Evolutionary conservation across 2,113 vertebrate genomes (phyloP).

Genomic region (Pollimyrus isidori): DNA sequence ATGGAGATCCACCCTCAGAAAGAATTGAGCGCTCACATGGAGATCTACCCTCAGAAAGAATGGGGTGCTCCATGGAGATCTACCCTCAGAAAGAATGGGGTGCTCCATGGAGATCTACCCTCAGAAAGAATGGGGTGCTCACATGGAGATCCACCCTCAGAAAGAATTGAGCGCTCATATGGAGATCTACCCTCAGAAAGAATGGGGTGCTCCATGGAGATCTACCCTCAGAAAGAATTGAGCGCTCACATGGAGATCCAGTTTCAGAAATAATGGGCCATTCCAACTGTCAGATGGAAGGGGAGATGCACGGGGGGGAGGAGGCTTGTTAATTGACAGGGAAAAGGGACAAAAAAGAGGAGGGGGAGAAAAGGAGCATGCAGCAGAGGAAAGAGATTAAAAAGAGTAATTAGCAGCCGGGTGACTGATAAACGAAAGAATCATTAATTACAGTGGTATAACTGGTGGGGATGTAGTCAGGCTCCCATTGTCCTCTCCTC

Average conservation of each 20-base stretch:
- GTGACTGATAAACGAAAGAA: conserved; percentile 67
- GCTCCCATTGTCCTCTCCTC: conserved; percentile 27
- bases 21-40: background rate
- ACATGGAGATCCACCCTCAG: background rate
- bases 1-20: background rate
- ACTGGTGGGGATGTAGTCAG: conserved; percentile 44
- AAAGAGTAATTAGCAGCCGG: conserved; percentile 74
- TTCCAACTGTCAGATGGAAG: background rate
- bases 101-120: background rate
- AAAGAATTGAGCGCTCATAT: background rate
- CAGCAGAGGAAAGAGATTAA: conserved; percentile 64
- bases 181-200: background rate
- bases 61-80: too few relatives aligned
- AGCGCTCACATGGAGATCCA: background rate
- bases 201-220: background rate
- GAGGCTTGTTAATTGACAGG: conserved; percentile 39
- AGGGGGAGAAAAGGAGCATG: conserved; percentile 37
- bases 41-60: background rate
- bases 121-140: background rate
- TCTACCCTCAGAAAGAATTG: background rate
- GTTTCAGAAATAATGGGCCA: background rate
- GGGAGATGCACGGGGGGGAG: background rate
- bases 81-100: background rate
- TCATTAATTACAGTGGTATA: conserved; percentile 69
- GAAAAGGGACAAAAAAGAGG: conserved; percentile 19